These are phyloP conservation scores for Trachurus trachurus DNA, from an alignment of 2,797 vertebrate genomes.

Conservation along the genomic window DNA sequence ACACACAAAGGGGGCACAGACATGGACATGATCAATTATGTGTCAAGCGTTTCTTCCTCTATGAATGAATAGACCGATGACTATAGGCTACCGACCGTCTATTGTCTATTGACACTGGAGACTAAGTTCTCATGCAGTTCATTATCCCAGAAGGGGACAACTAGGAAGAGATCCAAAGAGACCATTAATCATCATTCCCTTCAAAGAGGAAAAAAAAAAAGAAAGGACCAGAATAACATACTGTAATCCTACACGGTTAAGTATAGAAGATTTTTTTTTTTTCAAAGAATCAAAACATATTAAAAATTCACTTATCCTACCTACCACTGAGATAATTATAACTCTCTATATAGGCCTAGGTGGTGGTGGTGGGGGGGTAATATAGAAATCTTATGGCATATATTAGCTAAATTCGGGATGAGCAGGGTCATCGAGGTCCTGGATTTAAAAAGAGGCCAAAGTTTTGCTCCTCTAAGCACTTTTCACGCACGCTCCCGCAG, in stretches of 20 bases:
- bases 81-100: conserved; percentile 80
- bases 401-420: conserved; percentile 34
- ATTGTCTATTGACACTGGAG: conserved; percentile 83
- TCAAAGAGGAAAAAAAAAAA: conserved; percentile 49
- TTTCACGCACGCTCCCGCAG: conserved; percentile 48
- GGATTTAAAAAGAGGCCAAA: conserved; percentile 50
- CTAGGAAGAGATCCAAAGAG: conserved; percentile 79
- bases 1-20: conserved; percentile 79
- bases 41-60: conserved; percentile 84
- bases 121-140: conserved; percentile 85
- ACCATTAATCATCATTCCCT: conserved; percentile 84
- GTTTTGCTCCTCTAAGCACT: conserved; percentile 58
- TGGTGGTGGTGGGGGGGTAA: neutral
- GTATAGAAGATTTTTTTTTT: neutral
- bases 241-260: conserved; percentile 62
- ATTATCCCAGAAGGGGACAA: conserved; percentile 80
- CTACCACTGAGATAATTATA: conserved; percentile 24
- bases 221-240: conserved; percentile 64
- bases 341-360: conserved; percentile 3
- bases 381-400: conserved; percentile 18
- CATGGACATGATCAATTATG: conserved; percentile 87
- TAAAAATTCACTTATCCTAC: conserved; percentile 18
- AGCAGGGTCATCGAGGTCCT: conserved; percentile 20
- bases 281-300: conserved; percentile 18
- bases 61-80: conserved; percentile 81